Evolutionary conservation across 1,140 invertebrate species (phyloP), one percentile per base, ranked within the genome.

Genomic region (Drosophila ambigua): DNA sequence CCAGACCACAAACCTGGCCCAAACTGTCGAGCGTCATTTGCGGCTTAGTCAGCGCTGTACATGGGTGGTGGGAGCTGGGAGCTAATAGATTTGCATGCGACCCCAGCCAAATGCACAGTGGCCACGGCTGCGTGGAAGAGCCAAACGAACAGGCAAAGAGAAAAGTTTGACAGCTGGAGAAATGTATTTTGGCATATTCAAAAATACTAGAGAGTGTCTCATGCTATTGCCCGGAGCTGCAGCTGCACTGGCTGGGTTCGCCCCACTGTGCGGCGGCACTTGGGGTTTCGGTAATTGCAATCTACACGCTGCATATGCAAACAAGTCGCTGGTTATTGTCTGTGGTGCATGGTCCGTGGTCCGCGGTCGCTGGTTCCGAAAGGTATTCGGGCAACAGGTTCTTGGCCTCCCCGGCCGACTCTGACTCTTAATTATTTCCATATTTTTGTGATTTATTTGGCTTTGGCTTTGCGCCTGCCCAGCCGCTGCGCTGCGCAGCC

Each of bases 31-130:
- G 48, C 24, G 64, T 53, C 46, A 67, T 65, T 64, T 64, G 39
- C 28, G 49, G 60, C 60, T 65, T 53, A 41, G 39, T 64, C 60
- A 46, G 48, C 48, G 60, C 51, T 51, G 16, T 62, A 9, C 6
- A 7, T 28, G 5, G 26, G 26, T 24, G 5, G 20, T 20, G 20
- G 20, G 20, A 20, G 20, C 1, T 20, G 6, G 43, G 31, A 28
- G 23, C 60, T 41, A 51, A 67, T 67, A 52, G 48, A 68, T 68
- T 68, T 65, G 41, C 65, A 65, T 68, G 65, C 43, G 49, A 68
- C 11, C 39, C 61, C 26, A 3, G 41, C 65, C 65, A 67, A 64
- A 44, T 53, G 60, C 64, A 68, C 65, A 65, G 61, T 68, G 65
- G 41, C 13, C 11, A 39, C 35, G 35, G 35, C 1, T 13, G 35